Percentiles rank a stretch among this genome's conserved stretches.
phyloP scores from a whole-genome alignment of 1,140 invertebrate genomes.

The Ceratoteleas bidentatus region DNA sequence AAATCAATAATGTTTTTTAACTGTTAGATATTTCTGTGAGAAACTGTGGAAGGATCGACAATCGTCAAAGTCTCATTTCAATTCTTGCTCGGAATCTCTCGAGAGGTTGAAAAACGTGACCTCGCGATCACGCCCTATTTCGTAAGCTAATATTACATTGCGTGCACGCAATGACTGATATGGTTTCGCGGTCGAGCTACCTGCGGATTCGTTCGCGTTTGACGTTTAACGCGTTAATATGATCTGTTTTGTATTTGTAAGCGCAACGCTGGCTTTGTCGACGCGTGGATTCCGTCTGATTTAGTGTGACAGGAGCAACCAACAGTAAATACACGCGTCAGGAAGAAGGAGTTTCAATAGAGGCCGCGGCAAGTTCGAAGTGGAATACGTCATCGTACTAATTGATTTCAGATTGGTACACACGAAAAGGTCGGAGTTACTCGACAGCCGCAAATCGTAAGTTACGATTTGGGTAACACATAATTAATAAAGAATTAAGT shows the following conservation, averaged over 20 bases:
- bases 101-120: too few relatives aligned
- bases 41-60: too few relatives aligned
- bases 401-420: constrained; percentile 22
- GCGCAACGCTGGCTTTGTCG: constrained; percentile 5
- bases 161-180: constrained; percentile 17
- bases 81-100: too few relatives aligned
- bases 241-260: constrained; percentile 36
- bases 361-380: not conserved
- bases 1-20: too few relatives aligned
- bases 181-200: constrained; percentile 24
- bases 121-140: not conserved
- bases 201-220: constrained; percentile 14
- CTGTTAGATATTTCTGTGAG: too few relatives aligned
- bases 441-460: too few relatives aligned
- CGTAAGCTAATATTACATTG: constrained; percentile 17
- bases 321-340: constrained; percentile 22
- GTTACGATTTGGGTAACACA: too few relatives aligned
- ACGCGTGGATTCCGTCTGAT: constrained; percentile 21
- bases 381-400: not conserved
- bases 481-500: too few relatives aligned
- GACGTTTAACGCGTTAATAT: constrained; percentile 36
- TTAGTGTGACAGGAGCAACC: constrained; percentile 19
- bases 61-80: too few relatives aligned
- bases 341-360: constrained; percentile 13
- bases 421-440: too few relatives aligned